Evolutionary conservation across 2,113 vertebrate genomes (phyloP).

Genomic region (Hassar affinis): DNA sequence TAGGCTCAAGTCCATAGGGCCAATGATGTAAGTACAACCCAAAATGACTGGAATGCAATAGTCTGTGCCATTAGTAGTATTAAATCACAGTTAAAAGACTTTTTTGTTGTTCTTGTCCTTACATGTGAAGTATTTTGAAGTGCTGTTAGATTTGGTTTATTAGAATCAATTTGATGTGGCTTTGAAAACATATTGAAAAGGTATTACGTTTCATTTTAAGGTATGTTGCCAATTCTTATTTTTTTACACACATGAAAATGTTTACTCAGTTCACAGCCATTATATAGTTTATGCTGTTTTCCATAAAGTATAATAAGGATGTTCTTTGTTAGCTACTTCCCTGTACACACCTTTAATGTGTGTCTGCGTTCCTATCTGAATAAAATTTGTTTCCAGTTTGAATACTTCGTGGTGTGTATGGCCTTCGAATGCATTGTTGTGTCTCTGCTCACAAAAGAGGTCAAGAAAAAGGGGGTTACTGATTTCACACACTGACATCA

Average conservation of each 20-base stretch:
- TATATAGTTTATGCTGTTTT: not conserved
- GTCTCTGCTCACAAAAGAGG: not conserved
- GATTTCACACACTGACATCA: constrained; percentile 47
- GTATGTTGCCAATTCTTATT: not conserved
- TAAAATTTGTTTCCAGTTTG: constrained; percentile 39
- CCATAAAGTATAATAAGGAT: not conserved
- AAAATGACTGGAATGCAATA: not conserved
- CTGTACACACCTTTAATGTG: not conserved
- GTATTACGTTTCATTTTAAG: not conserved
- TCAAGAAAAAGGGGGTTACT: not conserved
- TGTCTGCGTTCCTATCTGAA: constrained; percentile 25
- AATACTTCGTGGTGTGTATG: not conserved
- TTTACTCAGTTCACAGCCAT: not conserved
- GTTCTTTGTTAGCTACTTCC: not conserved
- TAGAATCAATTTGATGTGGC: not conserved
- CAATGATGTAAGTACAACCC: not conserved
- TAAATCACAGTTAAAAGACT: not conserved
- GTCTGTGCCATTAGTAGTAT: too few relatives aligned
- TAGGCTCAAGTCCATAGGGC: not conserved
- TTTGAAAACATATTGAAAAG: not conserved
- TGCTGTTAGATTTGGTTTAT: not conserved
- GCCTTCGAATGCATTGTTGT: not conserved
- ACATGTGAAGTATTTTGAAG: not conserved
- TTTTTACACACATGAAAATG: not conserved
- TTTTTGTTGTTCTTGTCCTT: not conserved